A percentile compares a stretch with the other conserved stretches of the same genome.
phyloP scores from a whole-genome alignment of 1,140 invertebrate genomes.

The Rhagoletis pomonella region DNA sequence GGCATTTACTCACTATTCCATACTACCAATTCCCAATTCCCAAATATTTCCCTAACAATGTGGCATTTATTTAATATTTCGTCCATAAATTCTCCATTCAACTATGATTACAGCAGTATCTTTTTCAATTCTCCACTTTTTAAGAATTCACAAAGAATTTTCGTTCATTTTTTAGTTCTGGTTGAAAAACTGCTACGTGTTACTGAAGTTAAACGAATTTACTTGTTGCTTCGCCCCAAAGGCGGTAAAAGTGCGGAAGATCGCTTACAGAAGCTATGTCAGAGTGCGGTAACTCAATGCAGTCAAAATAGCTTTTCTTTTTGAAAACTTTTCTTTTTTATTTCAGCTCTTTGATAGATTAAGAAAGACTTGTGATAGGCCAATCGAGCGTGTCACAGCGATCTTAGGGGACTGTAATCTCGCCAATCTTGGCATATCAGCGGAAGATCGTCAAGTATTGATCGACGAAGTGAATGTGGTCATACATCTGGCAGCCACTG shows the following conservation, averaged over 20 bases:
- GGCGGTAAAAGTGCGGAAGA: constrained; percentile 18
- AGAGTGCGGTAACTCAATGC: constrained; percentile 7
- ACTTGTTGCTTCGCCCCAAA: constrained; percentile 14
- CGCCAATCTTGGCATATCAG: constrained; percentile 81
- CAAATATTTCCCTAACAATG: too few relatives aligned
- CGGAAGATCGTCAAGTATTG: constrained; percentile 74
- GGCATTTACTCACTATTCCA: too few relatives aligned
- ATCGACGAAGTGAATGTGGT: constrained; percentile 79
- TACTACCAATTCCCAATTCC: too few relatives aligned
- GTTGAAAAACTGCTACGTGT: constrained; percentile 40
- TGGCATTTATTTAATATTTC: too few relatives aligned
- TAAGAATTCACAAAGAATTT: too few relatives aligned
- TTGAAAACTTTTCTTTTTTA: not conserved
- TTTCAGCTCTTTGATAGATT: not conserved
- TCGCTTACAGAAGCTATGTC: not conserved
- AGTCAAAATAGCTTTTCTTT: not conserved
- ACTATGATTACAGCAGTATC: too few relatives aligned
- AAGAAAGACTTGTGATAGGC: not conserved
- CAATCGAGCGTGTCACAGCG: not conserved
- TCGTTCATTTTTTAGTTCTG: not conserved
- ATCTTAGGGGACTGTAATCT: constrained; percentile 68
- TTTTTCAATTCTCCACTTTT: too few relatives aligned
- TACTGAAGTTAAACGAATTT: constrained; percentile 36
- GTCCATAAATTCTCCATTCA: too few relatives aligned
- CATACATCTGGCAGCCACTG: constrained; percentile 90